These are phyloP conservation scores for Schrankia costaestrigalis DNA, from an alignment of 2,888 invertebrate species.

Conservation along the genomic window DNA sequence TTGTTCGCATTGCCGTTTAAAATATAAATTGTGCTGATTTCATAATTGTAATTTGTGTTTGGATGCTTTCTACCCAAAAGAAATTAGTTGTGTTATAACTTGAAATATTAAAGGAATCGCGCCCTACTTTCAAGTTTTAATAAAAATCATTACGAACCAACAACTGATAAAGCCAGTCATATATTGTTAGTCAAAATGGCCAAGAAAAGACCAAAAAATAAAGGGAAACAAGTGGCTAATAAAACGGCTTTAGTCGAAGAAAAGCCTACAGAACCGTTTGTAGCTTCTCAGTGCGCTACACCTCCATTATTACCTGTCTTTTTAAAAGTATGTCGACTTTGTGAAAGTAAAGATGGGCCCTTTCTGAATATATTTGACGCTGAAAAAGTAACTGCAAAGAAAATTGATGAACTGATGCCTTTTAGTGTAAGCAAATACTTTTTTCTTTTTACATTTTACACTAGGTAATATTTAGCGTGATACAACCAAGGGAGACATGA, in stretches of 20 bases:
- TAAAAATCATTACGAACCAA: no score
- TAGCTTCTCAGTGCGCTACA: constrained; percentile 37
- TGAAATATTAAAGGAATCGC: no score
- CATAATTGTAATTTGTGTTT: no score
- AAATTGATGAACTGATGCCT: constrained; percentile 69
- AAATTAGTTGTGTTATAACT: no score
- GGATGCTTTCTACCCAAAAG: no score
- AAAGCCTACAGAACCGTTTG: constrained; percentile 42
- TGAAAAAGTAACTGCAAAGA: constrained; percentile 64
- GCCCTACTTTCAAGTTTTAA: no score
- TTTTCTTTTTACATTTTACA: no score
- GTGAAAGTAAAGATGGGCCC: constrained; percentile 72
- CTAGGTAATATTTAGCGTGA: no score
- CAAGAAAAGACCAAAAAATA: constrained; percentile 53
- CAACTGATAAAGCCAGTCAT: constrained; percentile 3
- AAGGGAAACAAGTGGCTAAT: constrained; percentile 24
- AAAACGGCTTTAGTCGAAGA: constrained; percentile 40
- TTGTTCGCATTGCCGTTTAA: no score
- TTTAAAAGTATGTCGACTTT: constrained; percentile 69
- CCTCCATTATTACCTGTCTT: constrained; percentile 23
- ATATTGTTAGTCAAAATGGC: constrained; percentile 45
- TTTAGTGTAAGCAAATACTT: constrained; percentile 58
- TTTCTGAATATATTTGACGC: constrained; percentile 72
- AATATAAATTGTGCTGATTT: no score
- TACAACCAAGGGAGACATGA: no score